phyloP scores from a whole-genome alignment of 2,888 invertebrate species.

The Linnaemya vulpina region DNA sequence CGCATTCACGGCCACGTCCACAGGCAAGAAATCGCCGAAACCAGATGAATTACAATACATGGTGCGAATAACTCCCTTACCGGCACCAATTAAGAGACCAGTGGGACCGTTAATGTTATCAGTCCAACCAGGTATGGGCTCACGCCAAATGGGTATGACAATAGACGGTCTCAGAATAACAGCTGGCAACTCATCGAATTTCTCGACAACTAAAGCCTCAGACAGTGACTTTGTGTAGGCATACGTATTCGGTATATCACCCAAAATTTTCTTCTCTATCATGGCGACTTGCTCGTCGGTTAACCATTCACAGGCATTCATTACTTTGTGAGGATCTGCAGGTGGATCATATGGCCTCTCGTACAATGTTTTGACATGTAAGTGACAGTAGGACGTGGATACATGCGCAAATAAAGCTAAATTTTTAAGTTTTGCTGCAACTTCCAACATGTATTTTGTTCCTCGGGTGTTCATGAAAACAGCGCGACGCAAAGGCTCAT shows the following conservation, averaged over 20 bases:
- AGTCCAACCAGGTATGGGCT: slow-evolving; percentile 94
- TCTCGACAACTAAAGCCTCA: slow-evolving; percentile 91
- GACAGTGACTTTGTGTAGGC: slow-evolving; percentile 95
- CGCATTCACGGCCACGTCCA: slow-evolving; percentile 91
- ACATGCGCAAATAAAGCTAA: slow-evolving; percentile 88
- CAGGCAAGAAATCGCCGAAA: slow-evolving; percentile 91
- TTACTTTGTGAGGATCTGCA: slow-evolving; percentile 89
- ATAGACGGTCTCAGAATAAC: slow-evolving; percentile 94
- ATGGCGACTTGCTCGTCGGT: slow-evolving; percentile 87
- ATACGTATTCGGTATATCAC: slow-evolving; percentile 94
- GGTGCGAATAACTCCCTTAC: slow-evolving; percentile 94
- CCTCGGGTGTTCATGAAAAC: slow-evolving; percentile 96
- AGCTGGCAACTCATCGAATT: slow-evolving; percentile 89
- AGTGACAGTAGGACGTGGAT: slow-evolving; percentile 96
- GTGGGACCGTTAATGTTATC: slow-evolving; percentile 97
- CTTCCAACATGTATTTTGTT: slow-evolving; percentile 92
- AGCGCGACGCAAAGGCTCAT: slow-evolving; percentile 94
- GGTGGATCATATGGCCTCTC: slow-evolving; percentile 95
- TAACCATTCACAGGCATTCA: slow-evolving; percentile 91
- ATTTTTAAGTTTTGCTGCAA: slow-evolving; percentile 90
- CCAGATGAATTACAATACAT: slow-evolving; percentile 92
- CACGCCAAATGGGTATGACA: slow-evolving; percentile 93
- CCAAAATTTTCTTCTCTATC: slow-evolving; percentile 87
- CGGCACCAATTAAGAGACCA: slow-evolving; percentile 90
- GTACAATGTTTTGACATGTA: slow-evolving; percentile 90